Evolutionary conservation across 2,888 invertebrate genomes (phyloP).

Genomic region (Tinea trinotella): DNA sequence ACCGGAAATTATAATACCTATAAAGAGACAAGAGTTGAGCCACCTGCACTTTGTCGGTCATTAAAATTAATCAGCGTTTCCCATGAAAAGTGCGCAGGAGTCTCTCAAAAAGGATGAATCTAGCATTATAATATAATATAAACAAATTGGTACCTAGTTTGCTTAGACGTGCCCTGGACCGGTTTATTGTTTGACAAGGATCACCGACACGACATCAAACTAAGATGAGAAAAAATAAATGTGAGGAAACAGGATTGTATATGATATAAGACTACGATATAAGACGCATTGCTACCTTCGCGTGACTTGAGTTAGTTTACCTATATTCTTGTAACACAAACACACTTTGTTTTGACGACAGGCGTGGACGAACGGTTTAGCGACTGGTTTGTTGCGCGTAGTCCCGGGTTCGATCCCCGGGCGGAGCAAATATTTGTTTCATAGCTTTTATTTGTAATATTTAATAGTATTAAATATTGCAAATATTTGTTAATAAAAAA

Average conservation of each 20-base stretch:
- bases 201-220: no score
- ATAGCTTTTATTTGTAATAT: no score
- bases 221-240: not conserved
- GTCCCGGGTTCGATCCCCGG: no score
- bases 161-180: not conserved
- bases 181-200: not conserved
- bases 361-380: no score
- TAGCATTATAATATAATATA: not conserved
- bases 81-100: not conserved
- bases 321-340: not conserved
- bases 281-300: not conserved
- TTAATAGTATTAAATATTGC: no score
- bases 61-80: conserved; percentile 22
- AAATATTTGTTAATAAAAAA: no score
- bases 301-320: not conserved
- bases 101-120: not conserved
- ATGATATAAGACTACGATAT: not conserved
- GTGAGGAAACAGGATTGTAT: not conserved
- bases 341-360: not conserved
- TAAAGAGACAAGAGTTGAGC: conserved; percentile 32
- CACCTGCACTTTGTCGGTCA: conserved; percentile 33
- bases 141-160: not conserved
- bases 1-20: conserved; percentile 47
- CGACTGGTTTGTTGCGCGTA: no score
- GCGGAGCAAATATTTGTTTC: no score